phyloP scores from a whole-genome alignment of 2,797 vertebrate genomes.

The Falco peregrinus region DNA sequence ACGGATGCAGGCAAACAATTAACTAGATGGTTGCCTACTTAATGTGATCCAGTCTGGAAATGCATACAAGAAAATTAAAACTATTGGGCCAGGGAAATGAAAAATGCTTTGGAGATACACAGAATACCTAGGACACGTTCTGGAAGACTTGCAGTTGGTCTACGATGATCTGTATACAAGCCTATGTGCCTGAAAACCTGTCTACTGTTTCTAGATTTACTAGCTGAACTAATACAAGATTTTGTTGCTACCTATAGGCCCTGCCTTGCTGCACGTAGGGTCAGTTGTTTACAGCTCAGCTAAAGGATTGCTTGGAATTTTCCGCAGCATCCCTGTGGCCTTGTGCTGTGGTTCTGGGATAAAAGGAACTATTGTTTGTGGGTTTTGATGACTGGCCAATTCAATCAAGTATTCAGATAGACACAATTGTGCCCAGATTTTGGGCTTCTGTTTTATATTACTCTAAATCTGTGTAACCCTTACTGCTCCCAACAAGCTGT shows the following conservation, averaged over 20 bases:
- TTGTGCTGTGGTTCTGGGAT: not conserved
- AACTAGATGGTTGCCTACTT: not conserved
- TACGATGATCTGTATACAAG: not conserved
- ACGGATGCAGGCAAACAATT: not conserved
- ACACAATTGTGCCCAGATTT: not conserved
- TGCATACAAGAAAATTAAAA: not conserved
- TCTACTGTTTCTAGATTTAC: not conserved
- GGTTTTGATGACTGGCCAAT: conserved; percentile 32
- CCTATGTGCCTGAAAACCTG: not conserved
- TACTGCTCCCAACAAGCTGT: not conserved
- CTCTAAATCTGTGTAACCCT: conserved; percentile 27
- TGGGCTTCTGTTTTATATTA: not conserved
- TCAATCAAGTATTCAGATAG: conserved; percentile 13
- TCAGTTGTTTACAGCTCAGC: conserved; percentile 5
- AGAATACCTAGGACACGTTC: not conserved
- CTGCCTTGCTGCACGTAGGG: not conserved
- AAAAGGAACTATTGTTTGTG: conserved; percentile 36
- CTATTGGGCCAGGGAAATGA: not conserved
- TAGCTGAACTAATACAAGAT: not conserved
- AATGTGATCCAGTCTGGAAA: not conserved
- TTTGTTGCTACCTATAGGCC: not conserved
- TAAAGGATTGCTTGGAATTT: conserved; percentile 40
- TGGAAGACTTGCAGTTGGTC: not conserved
- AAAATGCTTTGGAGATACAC: not conserved
- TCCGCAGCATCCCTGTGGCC: not conserved